A percentile compares a stretch with the other conserved stretches of the same genome.
Conservation (phyloP, 2,797 vertebrate genomes). For the Lacerta viridis region DNA sequence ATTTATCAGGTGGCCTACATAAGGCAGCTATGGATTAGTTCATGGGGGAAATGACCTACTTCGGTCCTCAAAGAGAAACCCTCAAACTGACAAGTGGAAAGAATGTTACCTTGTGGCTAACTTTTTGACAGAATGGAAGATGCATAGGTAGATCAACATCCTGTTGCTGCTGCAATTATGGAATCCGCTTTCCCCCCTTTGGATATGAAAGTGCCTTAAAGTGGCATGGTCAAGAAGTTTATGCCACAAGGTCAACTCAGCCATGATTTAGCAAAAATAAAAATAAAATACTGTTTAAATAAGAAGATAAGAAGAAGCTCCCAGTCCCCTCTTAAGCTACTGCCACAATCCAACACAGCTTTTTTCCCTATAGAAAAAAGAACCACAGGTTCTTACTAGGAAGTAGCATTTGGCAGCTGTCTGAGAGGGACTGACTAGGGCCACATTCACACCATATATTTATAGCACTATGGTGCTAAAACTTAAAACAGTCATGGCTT, state of each 20-base stretch:
- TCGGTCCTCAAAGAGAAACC: constrained; percentile 67
- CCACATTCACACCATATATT: too few relatives aligned
- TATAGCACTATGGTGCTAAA: too few relatives aligned
- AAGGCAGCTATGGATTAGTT: constrained; percentile 62
- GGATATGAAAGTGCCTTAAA: background rate
- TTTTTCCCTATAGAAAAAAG: background rate
- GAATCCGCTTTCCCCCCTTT: too few relatives aligned
- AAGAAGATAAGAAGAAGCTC: too few relatives aligned
- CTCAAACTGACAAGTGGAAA: constrained; percentile 61
- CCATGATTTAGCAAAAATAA: background rate
- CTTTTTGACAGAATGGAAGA: constrained; percentile 29
- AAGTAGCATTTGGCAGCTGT: background rate
- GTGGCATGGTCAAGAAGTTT: background rate
- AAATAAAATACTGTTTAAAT: too few relatives aligned
- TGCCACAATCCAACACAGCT: too few relatives aligned
- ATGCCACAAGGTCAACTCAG: background rate
- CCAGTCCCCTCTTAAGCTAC: background rate
- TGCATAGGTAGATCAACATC: background rate
- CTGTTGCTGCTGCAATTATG: background rate
- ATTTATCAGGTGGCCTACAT: constrained; percentile 74
- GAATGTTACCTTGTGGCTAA: constrained; percentile 43
- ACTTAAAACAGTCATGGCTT: too few relatives aligned
- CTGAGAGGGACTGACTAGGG: too few relatives aligned
- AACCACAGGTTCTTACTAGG: background rate
- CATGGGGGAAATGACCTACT: constrained; percentile 66